These are phyloP conservation scores for Xylocampa areola DNA, from an alignment of 2,888 invertebrate genomes.

Conservation along the genomic window DNA sequence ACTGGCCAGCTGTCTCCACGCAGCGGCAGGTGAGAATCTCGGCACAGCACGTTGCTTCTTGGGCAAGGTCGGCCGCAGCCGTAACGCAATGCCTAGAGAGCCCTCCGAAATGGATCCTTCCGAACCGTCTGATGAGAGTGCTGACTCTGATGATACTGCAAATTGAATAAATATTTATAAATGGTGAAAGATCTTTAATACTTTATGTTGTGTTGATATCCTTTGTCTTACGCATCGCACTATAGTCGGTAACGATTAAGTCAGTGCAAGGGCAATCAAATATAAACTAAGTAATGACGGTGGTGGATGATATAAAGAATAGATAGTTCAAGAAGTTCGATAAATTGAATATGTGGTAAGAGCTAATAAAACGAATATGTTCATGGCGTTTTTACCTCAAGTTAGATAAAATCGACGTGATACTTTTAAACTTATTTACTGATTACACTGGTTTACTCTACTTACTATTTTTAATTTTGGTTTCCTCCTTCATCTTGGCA, in stretches of 20 bases:
- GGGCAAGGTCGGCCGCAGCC: slow-evolving; percentile 94
- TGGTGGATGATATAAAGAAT: no score
- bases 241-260: no score
- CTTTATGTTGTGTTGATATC: background rate
- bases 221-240: slow-evolving; percentile 15
- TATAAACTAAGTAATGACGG: no score
- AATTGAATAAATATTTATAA: background rate
- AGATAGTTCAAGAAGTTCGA: no score
- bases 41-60: slow-evolving; percentile 94
- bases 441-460: no score
- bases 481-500: slow-evolving; percentile 78
- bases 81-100: slow-evolving; percentile 92
- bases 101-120: slow-evolving; percentile 85
- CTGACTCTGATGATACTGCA: slow-evolving; percentile 89
- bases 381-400: no score
- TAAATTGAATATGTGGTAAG: no score
- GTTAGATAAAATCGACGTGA: no score
- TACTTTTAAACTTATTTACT: no score
- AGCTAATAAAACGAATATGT: no score
- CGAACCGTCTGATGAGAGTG: slow-evolving; percentile 87
- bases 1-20: slow-evolving; percentile 93
- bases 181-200: no score
- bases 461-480: slow-evolving; percentile 81
- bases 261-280: no score
- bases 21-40: slow-evolving; percentile 95